Evolutionary conservation across 1,140 invertebrate species (phyloP), one percentile per base, ranked within the genome.

Genomic region (Drosophila ercepeae): DNA sequence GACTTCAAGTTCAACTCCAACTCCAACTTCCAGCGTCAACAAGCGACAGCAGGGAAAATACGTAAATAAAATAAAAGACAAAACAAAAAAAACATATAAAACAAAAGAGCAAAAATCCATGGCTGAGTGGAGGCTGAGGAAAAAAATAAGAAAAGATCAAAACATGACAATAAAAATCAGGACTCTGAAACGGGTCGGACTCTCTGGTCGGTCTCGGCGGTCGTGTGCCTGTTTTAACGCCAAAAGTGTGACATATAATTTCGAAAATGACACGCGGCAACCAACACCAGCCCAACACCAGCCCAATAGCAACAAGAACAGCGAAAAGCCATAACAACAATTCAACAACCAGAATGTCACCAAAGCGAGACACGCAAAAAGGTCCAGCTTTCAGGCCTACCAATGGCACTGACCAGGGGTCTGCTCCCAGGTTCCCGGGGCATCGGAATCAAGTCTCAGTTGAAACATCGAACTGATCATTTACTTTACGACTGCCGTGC

Each of bases 131-230:
- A 36, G 55, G 25, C 13, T 13, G 8, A 36, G 55, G 25, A 5
- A 42, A 34, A 49, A 73, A 63, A 74, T 57, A 74, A 69, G 55
- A 68, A 84, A 86, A 84, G 76, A 84, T 84, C 81, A 84, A 84
- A 84, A 86, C 81, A 84, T 84, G 81, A 84, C 81, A 86, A 84
- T 86, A 84, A 84, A 84, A 84, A 81, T 84, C 81, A 84, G 81
- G 81, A 84, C 81, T 86, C 72, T 76, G 70, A 84, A 86, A 76
- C 81, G 73, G 81, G 79, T 86, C 75, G 78, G 49, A 55, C 32
- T 42, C 19, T 55, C 48, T 63, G 50, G 39, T 57, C n/a, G 50
- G 39, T 61, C n/a, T n/a, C n/a, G n/a, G n/a, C 59, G 75, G 81
- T 76, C 81, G 82, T 84, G 81, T 84, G 81, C 81, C 81, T 79